phyloP scores from a whole-genome alignment of 2,113 vertebrate genomes.

The Reinhardtius hippoglossoides region DNA sequence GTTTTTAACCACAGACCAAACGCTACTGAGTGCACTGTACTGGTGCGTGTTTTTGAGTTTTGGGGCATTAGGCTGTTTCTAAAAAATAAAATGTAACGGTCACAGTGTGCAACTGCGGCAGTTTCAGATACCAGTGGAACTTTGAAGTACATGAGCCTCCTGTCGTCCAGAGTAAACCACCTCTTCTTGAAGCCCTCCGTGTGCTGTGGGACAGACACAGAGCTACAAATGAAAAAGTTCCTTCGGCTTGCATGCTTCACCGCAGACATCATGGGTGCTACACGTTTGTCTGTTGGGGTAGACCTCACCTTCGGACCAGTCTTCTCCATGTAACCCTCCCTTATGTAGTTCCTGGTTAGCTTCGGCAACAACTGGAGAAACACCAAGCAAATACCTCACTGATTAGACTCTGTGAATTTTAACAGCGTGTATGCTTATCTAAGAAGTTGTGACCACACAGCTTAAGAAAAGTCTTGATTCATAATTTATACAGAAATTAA shows the following conservation, averaged over 20 bases:
- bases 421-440: too few species aligned
- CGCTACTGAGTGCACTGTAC: too few species aligned
- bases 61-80: not conserved
- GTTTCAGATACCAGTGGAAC: conserved; percentile 85
- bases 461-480: not conserved
- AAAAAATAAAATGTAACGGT: conserved; percentile 33
- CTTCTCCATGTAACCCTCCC: conserved; percentile 94
- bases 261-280: not conserved
- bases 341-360: conserved; percentile 88
- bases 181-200: conserved; percentile 90
- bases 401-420: not conserved
- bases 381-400: not conserved
- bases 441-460: not conserved
- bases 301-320: conserved; percentile 88
- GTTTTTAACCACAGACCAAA: not conserved
- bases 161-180: conserved; percentile 93
- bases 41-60: not conserved
- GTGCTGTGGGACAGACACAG: conserved; percentile 79
- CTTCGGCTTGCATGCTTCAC: not conserved
- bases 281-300: not conserved
- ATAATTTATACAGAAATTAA: not conserved
- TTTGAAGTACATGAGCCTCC: conserved; percentile 91
- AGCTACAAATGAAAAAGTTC: not conserved
- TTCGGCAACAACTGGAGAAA: conserved; percentile 84
- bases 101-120: not conserved